Percentiles rank a stretch among this genome's conserved stretches.
Evolutionary conservation across 2,888 invertebrate genomes (phyloP).

Genomic region (Drosophila buzzatii): DNA sequence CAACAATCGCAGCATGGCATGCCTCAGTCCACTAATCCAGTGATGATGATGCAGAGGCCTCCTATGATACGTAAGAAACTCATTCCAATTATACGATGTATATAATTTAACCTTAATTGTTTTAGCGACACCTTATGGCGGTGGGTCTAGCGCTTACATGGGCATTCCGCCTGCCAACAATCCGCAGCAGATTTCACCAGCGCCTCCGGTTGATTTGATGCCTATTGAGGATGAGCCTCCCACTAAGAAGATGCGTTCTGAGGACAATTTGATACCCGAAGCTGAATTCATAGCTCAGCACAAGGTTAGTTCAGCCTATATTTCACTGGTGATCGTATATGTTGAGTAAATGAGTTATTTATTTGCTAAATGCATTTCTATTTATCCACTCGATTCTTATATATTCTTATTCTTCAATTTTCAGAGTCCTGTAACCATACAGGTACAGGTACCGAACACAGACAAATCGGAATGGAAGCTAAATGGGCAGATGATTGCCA

Average conservation of each 20-base stretch:
- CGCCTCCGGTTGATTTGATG: conserved; percentile 87
- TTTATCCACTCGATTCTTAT: not conserved
- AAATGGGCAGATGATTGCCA: conserved; percentile 93
- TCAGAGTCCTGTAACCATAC: conserved; percentile 91
- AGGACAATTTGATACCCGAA: conserved; percentile 97
- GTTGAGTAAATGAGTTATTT: no score
- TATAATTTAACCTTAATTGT: not conserved
- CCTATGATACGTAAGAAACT: conserved; percentile 85
- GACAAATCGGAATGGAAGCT: conserved; percentile 98
- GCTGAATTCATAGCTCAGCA: conserved; percentile 90
- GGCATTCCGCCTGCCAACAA: conserved; percentile 81
- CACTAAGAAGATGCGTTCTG: conserved; percentile 94
- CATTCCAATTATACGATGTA: not conserved
- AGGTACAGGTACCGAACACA: conserved; percentile 92
- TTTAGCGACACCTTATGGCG: conserved; percentile 85
- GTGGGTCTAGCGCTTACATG: conserved; percentile 85
- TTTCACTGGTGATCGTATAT: not conserved
- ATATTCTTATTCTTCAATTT: not conserved
- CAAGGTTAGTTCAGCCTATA: conserved; percentile 83
- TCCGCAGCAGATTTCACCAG: conserved; percentile 82
- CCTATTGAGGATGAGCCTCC: conserved; percentile 93
- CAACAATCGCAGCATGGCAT: conserved; percentile 72
- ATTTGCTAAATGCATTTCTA: no score
- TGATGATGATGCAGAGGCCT: conserved; percentile 85
- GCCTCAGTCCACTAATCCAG: conserved; percentile 79